Evolutionary conservation across 1,140 invertebrate species (phyloP), one percentile per base, ranked within the genome.

Genomic region (Polyergus mexicanus): DNA sequence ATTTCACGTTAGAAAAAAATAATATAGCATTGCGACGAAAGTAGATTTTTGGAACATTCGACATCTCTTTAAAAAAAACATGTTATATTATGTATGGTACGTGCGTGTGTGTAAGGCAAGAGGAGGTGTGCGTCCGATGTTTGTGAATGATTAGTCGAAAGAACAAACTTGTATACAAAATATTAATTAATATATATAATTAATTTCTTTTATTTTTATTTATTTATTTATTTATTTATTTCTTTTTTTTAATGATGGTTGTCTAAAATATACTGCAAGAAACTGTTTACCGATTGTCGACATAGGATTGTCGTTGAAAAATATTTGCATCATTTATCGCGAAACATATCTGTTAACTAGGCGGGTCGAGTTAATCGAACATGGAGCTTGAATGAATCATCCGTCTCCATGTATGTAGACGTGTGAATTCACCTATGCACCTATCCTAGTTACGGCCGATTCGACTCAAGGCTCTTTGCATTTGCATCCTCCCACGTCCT

Each of bases 401-500:
- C 54, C 77, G 51, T 62, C 54, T 80, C 62, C 86, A 78, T 88
- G 66, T 83, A 71, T 88, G 88, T 86, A 88, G 88, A 91, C 90
- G 89, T 90, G 90, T 83, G 85, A 92, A 88, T 91, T 91, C 89
- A 92, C 89, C 83, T 88, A 86, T 88, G 86, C 88, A 89, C 83
- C 89, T 91, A 85, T 88, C 91, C 90, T 89, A 89, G 88, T 92
- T 89, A 90, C 91, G 74, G 74, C 86, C 88, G 81, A 91, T 91
- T 88, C 84, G 90, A 90, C 92, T 92, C 92, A 93, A 93, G 92
- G 93, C 90, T 93, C 85, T 90, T 93, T 85, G 88, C 91, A 93
- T 93, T 93, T 93, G 90, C 93, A 93, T 93, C 92, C 91, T 92
- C 92, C 92, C 91, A 93, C 92, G 92, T 88, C 88, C 85, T 88